phyloP scores from a whole-genome alignment of 2,113 vertebrate genomes.

The Coptodon bakossiorum region DNA sequence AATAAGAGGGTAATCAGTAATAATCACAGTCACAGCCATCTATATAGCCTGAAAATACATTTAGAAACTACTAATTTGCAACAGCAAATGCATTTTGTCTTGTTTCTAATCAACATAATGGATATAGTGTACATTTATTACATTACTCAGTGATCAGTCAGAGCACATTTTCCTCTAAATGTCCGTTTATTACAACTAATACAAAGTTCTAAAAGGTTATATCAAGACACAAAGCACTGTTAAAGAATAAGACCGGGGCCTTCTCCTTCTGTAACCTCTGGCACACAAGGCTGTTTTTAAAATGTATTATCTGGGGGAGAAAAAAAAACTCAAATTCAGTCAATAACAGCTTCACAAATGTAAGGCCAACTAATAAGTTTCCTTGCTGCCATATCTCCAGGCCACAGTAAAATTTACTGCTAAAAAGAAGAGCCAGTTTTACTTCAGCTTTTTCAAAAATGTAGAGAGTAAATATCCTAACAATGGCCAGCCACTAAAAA shows the following conservation, averaged over 20 bases:
- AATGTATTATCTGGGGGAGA: neutral
- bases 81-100: neutral
- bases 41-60: neutral
- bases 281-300: neutral
- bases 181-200: neutral
- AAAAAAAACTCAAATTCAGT: neutral
- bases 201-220: neutral
- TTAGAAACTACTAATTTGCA: neutral
- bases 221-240: neutral
- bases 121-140: neutral
- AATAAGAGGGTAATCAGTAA: neutral
- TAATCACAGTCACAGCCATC: neutral
- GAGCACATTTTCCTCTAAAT: neutral
- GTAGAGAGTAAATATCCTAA: neutral
- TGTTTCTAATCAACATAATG: neutral
- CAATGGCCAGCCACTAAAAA: neutral
- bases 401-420: neutral
- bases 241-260: fast-evolving
- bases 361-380: neutral
- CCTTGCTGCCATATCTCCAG: neutral
- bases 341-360: neutral
- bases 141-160: neutral
- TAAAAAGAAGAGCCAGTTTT: neutral
- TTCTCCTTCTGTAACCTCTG: neutral
- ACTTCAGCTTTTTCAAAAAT: neutral